Conservation (phyloP, 2,113 vertebrate species). For the Grantiella picta region DNA sequence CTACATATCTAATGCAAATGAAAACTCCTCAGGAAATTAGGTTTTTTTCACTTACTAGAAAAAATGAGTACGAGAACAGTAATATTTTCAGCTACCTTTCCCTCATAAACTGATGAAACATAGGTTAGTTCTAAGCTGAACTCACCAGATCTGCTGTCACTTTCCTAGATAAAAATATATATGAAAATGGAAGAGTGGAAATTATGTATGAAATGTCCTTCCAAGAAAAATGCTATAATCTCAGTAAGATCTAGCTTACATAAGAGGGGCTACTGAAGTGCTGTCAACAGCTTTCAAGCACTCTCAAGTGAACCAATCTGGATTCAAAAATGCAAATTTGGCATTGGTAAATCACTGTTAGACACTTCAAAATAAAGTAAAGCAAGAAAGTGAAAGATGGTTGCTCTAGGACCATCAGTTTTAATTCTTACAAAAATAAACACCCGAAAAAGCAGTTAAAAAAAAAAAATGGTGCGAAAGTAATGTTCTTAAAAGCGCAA, state of each 20-base stretch:
- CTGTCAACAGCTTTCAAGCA: constrained; percentile 40
- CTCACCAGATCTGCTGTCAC: neutral
- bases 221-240: constrained; percentile 6
- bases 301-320: constrained; percentile 2
- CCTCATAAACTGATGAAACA: neutral
- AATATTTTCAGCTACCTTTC: neutral
- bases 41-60: neutral
- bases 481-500: neutral
- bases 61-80: neutral
- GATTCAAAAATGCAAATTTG: neutral
- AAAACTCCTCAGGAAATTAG: neutral
- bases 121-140: neutral
- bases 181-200: constrained; percentile 5
- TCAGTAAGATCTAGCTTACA: neutral
- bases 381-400: neutral
- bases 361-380: neutral
- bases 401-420: neutral
- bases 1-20: neutral
- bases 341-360: neutral
- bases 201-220: constrained; percentile 1
- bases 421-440: neutral
- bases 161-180: neutral
- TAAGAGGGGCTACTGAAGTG: constrained; percentile 22
- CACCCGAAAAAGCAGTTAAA: fast-evolving
- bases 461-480: neutral